These are phyloP conservation scores for Triops longicaudatus DNA, from an alignment of 1,140 invertebrate species.

Conservation along the genomic window DNA sequence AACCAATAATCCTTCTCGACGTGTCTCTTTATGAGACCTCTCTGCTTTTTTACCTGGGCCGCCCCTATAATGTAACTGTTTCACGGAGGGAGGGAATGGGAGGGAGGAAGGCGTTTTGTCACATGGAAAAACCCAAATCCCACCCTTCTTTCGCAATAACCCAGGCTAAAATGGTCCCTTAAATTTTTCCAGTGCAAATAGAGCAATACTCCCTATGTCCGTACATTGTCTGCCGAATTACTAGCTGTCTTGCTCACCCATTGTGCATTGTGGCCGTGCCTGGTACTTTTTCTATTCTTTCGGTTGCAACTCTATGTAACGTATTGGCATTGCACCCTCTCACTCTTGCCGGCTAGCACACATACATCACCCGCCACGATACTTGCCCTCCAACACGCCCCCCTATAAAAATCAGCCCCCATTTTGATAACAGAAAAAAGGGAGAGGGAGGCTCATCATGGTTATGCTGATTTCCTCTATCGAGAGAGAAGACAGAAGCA, in stretches of 20 bases:
- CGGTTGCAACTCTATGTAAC: neutral
- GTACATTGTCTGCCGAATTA: neutral
- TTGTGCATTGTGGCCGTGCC: conserved; percentile 10
- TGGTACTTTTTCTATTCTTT: conserved; percentile 7
- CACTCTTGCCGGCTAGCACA: neutral
- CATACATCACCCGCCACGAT: conserved; percentile 14
- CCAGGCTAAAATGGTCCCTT: neutral
- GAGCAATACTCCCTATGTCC: neutral
- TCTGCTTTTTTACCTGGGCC: neutral
- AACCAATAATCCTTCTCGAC: neutral
- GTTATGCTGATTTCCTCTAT: conserved; percentile 12
- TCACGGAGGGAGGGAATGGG: neutral
- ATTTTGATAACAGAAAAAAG: conserved; percentile 4
- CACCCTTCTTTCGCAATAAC: neutral
- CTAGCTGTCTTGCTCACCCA: neutral
- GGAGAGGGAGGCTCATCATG: conserved; percentile 13
- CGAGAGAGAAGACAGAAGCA: neutral
- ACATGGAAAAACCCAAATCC: neutral
- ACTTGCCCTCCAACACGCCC: conserved; percentile 4
- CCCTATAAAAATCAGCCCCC: conserved; percentile 13
- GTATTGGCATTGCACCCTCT: conserved; percentile 7
- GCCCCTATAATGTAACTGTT: neutral
- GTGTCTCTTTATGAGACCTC: neutral
- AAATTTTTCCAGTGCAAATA: conserved; percentile 5
- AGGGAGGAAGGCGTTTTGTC: conserved; percentile 10